Conservation (phyloP, 2,113 vertebrate species). For the Calyptommatus sinebrachiatus region DNA sequence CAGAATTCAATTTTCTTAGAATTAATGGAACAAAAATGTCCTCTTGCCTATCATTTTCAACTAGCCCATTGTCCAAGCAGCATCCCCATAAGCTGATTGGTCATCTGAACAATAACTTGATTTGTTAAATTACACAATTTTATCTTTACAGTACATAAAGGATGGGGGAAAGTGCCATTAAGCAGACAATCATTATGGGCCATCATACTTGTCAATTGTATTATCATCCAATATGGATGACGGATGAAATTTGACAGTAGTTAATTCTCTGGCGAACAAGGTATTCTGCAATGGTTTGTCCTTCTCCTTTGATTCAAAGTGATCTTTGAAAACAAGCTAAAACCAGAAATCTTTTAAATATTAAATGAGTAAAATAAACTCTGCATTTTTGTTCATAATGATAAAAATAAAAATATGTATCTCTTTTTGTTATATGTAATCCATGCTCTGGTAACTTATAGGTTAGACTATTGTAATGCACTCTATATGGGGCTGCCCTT, state of each 20-base stretch:
- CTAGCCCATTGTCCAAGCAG: not conserved
- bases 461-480: too few species aligned
- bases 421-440: not conserved
- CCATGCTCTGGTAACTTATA: too few species aligned
- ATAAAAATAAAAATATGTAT: not conserved
- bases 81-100: not conserved
- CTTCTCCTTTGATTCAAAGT: not conserved
- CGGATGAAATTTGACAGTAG: constrained; percentile 25
- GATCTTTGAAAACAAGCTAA: constrained; percentile 3
- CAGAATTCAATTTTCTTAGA: constrained; percentile 19
- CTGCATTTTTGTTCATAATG: not conserved
- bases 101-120: constrained; percentile 3
- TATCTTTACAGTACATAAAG: constrained; percentile 28
- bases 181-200: constrained; percentile 16
- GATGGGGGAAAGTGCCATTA: constrained; percentile 4
- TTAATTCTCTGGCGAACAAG: constrained; percentile 9
- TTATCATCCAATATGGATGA: constrained; percentile 29
- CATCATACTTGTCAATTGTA: constrained; percentile 14
- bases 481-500: too few species aligned
- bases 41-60: not conserved
- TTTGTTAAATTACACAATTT: constrained; percentile 17
- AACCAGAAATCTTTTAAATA: not conserved
- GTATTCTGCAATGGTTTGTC: not conserved
- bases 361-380: constrained; percentile 6
- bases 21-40: constrained; percentile 12